Conservation (phyloP, 2,797 vertebrate genomes). For the Alauda arvensis region DNA sequence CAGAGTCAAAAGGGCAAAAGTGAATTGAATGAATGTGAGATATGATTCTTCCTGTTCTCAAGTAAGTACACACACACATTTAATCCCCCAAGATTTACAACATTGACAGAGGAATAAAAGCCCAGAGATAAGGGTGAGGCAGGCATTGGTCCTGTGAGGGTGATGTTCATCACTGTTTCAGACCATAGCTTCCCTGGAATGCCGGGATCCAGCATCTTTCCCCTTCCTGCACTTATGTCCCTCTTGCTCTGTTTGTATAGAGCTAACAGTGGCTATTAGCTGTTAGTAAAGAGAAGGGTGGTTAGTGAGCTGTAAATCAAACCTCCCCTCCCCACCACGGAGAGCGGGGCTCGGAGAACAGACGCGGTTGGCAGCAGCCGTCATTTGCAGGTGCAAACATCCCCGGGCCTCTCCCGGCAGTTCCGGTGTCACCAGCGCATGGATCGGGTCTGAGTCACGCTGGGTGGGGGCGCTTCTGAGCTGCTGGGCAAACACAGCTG, state of each 20-base stretch:
- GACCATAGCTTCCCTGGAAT: not conserved
- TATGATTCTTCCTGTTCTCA: not conserved
- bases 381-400: not conserved
- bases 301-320: not conserved
- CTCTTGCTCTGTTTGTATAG: not conserved
- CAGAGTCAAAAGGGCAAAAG: not conserved
- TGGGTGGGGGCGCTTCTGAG: not conserved
- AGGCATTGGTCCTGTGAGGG: not conserved
- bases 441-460: fast-evolving
- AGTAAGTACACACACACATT: not conserved
- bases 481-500: fast-evolving
- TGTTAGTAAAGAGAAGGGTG: not conserved
- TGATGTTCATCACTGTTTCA: not conserved
- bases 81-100: not conserved
- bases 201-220: not conserved
- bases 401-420: not conserved
- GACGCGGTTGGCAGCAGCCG: not conserved
- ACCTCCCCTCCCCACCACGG: fast-evolving
- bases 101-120: not conserved
- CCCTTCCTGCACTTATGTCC: fast-evolving
- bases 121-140: not conserved
- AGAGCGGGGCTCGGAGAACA: not conserved
- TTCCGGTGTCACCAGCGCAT: not conserved
- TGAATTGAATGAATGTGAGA: not conserved
- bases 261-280: not conserved